These are phyloP conservation scores for Anhinga anhinga DNA, from an alignment of 2,113 vertebrate genomes.

Conservation along the genomic window DNA sequence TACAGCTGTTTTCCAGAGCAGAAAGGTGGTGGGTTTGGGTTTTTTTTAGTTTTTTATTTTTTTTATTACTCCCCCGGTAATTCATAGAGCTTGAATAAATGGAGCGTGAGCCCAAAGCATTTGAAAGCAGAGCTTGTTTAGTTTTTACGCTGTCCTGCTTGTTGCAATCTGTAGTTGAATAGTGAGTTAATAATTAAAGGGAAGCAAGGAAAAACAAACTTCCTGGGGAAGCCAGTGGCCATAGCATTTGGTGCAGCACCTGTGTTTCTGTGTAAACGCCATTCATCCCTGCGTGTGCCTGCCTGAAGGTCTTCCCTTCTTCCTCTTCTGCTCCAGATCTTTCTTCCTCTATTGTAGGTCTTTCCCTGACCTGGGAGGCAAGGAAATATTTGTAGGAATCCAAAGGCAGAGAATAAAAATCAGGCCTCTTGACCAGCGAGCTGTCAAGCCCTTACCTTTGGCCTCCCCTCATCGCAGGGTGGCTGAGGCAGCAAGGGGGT, in stretches of 20 bases:
- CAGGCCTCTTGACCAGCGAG: background rate
- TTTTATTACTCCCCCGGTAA: background rate
- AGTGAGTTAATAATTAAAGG: background rate
- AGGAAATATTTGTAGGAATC: background rate
- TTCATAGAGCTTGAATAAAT: background rate
- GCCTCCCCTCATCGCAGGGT: background rate
- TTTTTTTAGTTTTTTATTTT: background rate
- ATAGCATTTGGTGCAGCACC: accelerated
- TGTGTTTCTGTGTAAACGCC: background rate
- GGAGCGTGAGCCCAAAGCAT: background rate
- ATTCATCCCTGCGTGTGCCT: accelerated
- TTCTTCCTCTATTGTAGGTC: background rate
- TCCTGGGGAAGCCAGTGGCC: background rate
- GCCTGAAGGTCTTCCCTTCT: background rate
- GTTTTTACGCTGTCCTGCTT: background rate
- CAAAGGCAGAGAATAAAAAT: background rate
- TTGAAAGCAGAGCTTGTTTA: background rate
- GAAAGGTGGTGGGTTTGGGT: background rate
- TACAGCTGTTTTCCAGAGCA: background rate
- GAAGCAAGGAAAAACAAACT: background rate
- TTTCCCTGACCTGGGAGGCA: accelerated
- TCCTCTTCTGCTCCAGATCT: background rate
- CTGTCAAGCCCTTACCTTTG: background rate
- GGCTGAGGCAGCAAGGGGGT: accelerated
- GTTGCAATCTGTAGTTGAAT: background rate